phyloP scores from a whole-genome alignment of 2,888 invertebrate species.

The Cephus runcator region DNA sequence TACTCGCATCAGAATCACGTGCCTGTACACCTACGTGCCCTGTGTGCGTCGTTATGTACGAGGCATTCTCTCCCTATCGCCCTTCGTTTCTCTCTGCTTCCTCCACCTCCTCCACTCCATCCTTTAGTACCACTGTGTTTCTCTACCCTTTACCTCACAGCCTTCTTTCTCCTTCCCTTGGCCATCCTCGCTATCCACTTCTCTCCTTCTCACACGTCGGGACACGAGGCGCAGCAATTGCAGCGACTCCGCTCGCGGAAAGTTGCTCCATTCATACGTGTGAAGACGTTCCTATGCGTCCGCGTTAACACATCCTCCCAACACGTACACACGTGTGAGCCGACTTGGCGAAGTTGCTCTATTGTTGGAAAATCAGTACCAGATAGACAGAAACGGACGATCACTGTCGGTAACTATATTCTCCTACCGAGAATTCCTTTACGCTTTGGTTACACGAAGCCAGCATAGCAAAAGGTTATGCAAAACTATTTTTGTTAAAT shows the following conservation, averaged over 20 bases:
- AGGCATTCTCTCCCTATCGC: conserved; percentile 4
- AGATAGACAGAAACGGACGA: neutral
- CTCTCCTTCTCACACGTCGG: conserved; percentile 8
- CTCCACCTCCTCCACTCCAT: neutral
- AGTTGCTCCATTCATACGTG: conserved; percentile 35
- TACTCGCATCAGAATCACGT: neutral
- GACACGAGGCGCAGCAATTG: neutral
- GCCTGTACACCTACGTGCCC: neutral
- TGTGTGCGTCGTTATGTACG: neutral
- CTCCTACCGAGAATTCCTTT: neutral
- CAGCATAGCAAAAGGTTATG: neutral
- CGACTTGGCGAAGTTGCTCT: conserved; percentile 13
- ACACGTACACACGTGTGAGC: conserved; percentile 13
- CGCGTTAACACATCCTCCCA: conserved; percentile 13
- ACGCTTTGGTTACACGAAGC: neutral
- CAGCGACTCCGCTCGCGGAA: conserved; percentile 5
- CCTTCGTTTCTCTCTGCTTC: neutral
- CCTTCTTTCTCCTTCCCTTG: neutral
- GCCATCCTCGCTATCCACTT: conserved; percentile 9
- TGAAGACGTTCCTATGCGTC: conserved; percentile 30
- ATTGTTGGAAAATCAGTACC: conserved; percentile 2
- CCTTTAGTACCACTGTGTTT: neutral
- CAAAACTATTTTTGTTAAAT: neutral
- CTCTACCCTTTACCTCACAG: neutral
- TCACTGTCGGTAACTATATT: neutral